Evolutionary conservation across 2,113 vertebrate species (phyloP), one percentile per base, ranked within the genome.

Genomic region (Coregonus clupeaformis): DNA sequence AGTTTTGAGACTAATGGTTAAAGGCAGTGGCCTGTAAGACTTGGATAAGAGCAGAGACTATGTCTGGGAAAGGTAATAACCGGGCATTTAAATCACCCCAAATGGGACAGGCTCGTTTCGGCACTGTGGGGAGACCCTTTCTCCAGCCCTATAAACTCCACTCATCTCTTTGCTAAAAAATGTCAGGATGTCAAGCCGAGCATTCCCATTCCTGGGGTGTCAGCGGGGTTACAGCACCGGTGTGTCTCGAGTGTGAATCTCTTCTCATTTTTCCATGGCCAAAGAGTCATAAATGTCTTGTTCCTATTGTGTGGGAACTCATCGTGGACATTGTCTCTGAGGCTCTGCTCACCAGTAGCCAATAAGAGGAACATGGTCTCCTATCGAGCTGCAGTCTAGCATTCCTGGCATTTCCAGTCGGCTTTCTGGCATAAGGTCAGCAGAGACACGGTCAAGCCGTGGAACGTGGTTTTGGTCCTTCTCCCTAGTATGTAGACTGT

Each of bases 351-450:
- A 91, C 89, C 87, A 82, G 91, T 81, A 85, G 89, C 92, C 92
- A 94, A 93, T 94, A 94, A 94, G 91, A 88, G 78, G 81, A 92
- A 94, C 93, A 94, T 89, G 91, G 87, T 88, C 90, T 92, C 93
- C 93, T 92, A 90, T 90, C 68, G 90, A 89, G 93, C 78, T 74
- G 82, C 83, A 92, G 92, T 92, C 93, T 94, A 89, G 93, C 93
- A 94, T 94, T 94, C 93, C 91, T 92, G 72, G 80, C 87, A 93
- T 94, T 93, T 92, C 78, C 89, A 93, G 92, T 92, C 91, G 88
- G 86, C 89, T 89, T 89, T 92, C 87, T 86, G 81, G 76, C 81
- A 79, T 81, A 77, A 88, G 82, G 88, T 85, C 73, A 52, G 68
- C 85, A 88, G 82, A 84, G 82, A 85, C 82, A 85, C 77, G 57